Conservation (phyloP, 1,140 invertebrate genomes). For the Brachionus manjavacas region DNA sequence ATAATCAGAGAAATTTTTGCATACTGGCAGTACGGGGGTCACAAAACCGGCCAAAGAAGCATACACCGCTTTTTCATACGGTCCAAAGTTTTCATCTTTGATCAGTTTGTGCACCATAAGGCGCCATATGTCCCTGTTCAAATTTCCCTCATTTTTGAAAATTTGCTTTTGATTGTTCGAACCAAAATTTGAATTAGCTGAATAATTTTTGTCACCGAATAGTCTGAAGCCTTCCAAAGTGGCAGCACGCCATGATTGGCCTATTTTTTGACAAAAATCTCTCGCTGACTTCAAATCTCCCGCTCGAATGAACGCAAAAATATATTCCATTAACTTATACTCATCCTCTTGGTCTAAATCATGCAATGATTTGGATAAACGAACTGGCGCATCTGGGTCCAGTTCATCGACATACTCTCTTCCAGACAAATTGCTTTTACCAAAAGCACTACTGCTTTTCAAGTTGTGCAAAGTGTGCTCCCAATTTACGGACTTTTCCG, state of each 20-base stretch:
- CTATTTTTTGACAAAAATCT: conserved; percentile 72
- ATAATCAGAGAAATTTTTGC: conserved; percentile 77
- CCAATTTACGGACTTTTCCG: conserved; percentile 69
- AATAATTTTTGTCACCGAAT: conserved; percentile 73
- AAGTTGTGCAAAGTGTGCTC: conserved; percentile 82
- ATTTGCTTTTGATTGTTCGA: conserved; percentile 49
- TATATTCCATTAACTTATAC: conserved; percentile 64
- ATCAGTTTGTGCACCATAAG: conserved; percentile 71
- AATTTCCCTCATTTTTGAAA: conserved; percentile 72
- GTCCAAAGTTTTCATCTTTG: conserved; percentile 59
- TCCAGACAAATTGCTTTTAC: conserved; percentile 49
- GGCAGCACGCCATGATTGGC: conserved; percentile 81
- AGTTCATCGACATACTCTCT: conserved; percentile 68
- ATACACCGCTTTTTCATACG: conserved; percentile 63
- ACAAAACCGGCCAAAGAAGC: conserved; percentile 78
- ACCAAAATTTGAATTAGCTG: conserved; percentile 51
- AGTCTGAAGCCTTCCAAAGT: conserved; percentile 81
- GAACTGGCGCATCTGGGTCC: conserved; percentile 84
- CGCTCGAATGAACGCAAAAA: conserved; percentile 75
- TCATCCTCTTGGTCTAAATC: conserved; percentile 83
- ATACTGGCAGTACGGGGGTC: conserved; percentile 67
- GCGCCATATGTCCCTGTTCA: conserved; percentile 83
- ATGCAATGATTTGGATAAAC: conserved; percentile 74
- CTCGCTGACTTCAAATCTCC: conserved; percentile 78
- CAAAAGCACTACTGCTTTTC: conserved; percentile 54